Percentiles rank a stretch among this genome's conserved stretches.
These are phyloP conservation scores for Pteropus alecto DNA, from an alignment of 2,113 vertebrate genomes.

Conservation along the genomic window DNA sequence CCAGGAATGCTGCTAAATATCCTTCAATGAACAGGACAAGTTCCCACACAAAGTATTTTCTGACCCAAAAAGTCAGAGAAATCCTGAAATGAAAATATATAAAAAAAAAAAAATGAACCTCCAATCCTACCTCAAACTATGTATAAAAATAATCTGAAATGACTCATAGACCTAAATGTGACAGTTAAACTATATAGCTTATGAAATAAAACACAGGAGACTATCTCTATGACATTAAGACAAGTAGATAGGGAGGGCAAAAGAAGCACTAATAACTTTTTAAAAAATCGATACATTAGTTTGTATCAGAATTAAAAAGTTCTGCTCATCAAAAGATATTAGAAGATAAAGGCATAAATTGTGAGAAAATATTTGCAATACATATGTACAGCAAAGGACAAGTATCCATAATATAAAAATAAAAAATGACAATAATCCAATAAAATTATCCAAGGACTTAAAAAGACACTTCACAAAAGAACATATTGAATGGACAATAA, in stretches of 20 bases:
- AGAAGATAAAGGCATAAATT: not conserved
- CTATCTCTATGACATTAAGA: not conserved
- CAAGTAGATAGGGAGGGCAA: not conserved
- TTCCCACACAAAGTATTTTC: not conserved
- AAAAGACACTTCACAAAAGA: not conserved
- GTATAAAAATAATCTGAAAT: not conserved
- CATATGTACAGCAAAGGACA: not conserved
- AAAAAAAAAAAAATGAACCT: not conserved
- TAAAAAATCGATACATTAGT: not conserved
- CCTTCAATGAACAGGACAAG: not conserved
- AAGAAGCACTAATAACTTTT: not conserved
- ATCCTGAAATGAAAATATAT: not conserved
- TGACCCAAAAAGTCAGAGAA: not conserved
- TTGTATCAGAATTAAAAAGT: not conserved
- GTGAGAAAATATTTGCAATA: not conserved
- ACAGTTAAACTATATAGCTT: not conserved
- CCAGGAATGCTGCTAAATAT: not conserved
- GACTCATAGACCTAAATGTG: not conserved
- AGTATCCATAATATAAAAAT: not conserved
- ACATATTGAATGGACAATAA: not conserved
- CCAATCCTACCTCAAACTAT: not conserved
- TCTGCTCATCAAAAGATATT: not conserved
- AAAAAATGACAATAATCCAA: not conserved
- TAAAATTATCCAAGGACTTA: not conserved
- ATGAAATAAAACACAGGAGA: not conserved